Conservation (phyloP, 2,113 vertebrate species). For the Semnornis frantzii region DNA sequence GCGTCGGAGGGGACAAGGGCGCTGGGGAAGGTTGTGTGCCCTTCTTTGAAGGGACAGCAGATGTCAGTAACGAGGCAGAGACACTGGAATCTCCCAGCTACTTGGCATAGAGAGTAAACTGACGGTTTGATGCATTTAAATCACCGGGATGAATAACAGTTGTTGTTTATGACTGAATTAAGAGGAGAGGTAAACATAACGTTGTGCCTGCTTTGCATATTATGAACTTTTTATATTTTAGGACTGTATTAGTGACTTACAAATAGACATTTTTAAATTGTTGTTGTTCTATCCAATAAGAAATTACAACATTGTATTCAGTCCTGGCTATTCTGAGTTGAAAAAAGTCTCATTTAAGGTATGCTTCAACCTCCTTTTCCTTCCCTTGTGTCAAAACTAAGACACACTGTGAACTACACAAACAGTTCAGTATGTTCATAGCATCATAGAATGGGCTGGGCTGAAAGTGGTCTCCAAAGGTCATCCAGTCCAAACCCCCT, state of each 20-base stretch:
- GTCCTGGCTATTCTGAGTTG: neutral
- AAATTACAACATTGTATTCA: neutral
- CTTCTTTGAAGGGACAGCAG: neutral
- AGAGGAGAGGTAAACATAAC: neutral
- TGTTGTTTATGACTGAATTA: neutral
- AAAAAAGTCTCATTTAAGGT: neutral
- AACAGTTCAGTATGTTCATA: rapidly evolving
- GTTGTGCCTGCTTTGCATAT: neutral
- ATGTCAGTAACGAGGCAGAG: neutral
- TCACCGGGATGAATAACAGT: too few relatives aligned
- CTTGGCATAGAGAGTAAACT: neutral
- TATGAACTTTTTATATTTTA: neutral
- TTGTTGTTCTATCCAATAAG: neutral
- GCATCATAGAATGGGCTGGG: too few relatives aligned
- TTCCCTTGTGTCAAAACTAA: neutral
- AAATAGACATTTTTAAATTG: neutral
- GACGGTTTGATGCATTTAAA: neutral
- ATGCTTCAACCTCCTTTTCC: neutral
- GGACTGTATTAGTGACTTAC: neutral
- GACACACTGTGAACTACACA: neutral
- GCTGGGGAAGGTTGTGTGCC: neutral
- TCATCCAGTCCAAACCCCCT: too few relatives aligned
- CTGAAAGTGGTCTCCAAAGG: too few relatives aligned
- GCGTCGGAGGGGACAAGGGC: neutral
- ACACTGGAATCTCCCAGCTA: neutral